Evolutionary conservation across 1,140 invertebrate species (phyloP).

Genomic region (Apolygus lucorum): DNA sequence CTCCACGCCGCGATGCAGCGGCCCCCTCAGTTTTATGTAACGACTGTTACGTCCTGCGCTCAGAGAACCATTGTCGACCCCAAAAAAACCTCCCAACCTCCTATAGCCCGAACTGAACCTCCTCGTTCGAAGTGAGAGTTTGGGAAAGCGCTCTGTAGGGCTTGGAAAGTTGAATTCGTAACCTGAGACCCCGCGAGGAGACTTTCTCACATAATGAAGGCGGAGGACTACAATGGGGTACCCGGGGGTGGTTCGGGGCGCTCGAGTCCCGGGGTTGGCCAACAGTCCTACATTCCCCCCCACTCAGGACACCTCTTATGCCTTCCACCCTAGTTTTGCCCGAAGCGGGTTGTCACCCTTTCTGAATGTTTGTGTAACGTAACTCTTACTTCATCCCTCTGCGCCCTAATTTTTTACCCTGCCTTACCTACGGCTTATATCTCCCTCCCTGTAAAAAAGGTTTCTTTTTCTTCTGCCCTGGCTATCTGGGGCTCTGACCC

Average conservation of each 20-base stretch:
- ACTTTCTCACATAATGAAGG: slow-evolving; percentile 9
- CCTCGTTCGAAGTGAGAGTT: slow-evolving; percentile 16
- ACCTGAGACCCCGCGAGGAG: slow-evolving; percentile 9
- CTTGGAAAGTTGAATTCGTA: slow-evolving; percentile 14
- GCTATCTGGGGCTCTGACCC: not conserved
- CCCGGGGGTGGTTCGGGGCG: not conserved
- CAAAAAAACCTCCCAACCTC: no score
- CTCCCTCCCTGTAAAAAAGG: no score
- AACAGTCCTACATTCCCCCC: not conserved
- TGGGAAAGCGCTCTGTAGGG: slow-evolving; percentile 10
- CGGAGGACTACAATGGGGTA: not conserved
- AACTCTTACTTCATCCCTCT: slow-evolving; percentile 8
- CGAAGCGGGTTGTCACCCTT: slow-evolving; percentile 1
- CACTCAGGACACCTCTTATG: not conserved
- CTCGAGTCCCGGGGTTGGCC: no score
- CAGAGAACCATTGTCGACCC: no score
- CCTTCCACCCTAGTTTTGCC: not conserved
- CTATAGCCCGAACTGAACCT: no score
- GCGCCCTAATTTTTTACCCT: not conserved
- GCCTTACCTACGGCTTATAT: no score
- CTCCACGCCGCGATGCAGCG: no score
- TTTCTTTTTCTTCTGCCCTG: no score
- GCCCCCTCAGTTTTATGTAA: no score
- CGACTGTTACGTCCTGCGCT: no score
- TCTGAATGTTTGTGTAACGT: not conserved